phyloP scores from a whole-genome alignment of 2,797 vertebrate genomes.

The Anabacerthia variegaticeps region DNA sequence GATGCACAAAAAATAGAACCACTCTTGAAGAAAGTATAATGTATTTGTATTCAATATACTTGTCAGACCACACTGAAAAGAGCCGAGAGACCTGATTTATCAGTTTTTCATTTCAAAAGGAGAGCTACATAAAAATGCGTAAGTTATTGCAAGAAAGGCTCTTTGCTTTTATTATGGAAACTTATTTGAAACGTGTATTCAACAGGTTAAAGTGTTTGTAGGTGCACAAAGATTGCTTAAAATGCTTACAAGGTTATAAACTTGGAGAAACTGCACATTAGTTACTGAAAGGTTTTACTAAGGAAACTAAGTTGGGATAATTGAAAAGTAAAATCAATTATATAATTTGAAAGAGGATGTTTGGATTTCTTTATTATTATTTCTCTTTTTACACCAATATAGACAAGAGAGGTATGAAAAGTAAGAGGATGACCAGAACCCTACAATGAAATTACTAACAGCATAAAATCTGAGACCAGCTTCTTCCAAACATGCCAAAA shows the following conservation, averaged over 20 bases:
- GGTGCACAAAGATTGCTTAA: background rate
- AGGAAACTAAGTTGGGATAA: background rate
- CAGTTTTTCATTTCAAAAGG: background rate
- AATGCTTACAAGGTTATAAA: background rate
- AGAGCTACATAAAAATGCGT: background rate
- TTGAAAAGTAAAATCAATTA: background rate
- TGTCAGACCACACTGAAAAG: background rate
- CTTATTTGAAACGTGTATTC: background rate
- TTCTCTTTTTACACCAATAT: background rate
- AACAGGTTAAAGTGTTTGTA: background rate
- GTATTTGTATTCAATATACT: background rate
- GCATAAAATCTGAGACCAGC: background rate
- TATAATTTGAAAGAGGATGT: background rate
- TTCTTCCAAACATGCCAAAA: background rate
- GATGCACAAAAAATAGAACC: background rate
- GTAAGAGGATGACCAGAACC: background rate
- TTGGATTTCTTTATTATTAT: background rate
- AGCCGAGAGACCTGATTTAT: background rate
- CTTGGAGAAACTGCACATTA: background rate
- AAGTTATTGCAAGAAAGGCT: background rate
- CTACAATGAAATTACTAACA: background rate
- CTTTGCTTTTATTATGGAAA: background rate
- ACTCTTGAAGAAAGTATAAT: background rate
- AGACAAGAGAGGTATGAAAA: background rate
- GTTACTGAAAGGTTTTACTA: background rate